Percentiles rank a stretch among this genome's conserved stretches.
Conservation (phyloP, 2,888 invertebrate genomes). For the Shargacucullia verbasci region DNA sequence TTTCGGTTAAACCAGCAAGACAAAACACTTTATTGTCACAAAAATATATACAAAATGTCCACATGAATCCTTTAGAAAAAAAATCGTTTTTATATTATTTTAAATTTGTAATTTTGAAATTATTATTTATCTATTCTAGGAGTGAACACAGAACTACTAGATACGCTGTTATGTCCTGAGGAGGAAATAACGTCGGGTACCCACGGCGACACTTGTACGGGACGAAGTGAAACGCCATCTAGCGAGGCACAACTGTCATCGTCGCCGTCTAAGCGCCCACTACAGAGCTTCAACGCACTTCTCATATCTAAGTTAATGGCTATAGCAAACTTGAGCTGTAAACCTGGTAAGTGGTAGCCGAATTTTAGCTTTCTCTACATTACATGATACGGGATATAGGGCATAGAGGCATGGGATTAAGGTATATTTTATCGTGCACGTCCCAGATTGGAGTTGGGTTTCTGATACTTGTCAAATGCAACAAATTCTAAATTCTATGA, state of each 20-base stretch:
- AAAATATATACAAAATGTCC: no score
- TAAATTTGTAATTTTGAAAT: neutral
- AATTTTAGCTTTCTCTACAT: no score
- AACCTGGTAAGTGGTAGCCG: constrained; percentile 92
- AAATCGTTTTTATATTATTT: no score
- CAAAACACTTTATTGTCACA: no score
- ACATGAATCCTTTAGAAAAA: no score
- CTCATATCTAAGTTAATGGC: constrained; percentile 95
- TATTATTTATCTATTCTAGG: constrained; percentile 87
- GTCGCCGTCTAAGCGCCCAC: constrained; percentile 61
- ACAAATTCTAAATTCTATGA: no score
- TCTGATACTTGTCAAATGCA: no score
- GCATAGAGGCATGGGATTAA: no score
- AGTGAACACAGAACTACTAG: constrained; percentile 94
- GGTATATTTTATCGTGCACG: no score
- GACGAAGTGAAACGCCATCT: constrained; percentile 51
- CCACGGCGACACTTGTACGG: constrained; percentile 32
- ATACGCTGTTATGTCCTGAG: constrained; percentile 93
- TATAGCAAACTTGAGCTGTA: constrained; percentile 95
- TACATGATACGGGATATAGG: no score
- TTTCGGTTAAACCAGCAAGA: constrained; percentile 2
- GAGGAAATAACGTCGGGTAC: constrained; percentile 58
- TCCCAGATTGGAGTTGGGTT: no score
- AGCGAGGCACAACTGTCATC: constrained; percentile 62
- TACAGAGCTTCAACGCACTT: constrained; percentile 93